phyloP scores from a whole-genome alignment of 2,797 vertebrate species.

The Tadarida brasiliensis region DNA sequence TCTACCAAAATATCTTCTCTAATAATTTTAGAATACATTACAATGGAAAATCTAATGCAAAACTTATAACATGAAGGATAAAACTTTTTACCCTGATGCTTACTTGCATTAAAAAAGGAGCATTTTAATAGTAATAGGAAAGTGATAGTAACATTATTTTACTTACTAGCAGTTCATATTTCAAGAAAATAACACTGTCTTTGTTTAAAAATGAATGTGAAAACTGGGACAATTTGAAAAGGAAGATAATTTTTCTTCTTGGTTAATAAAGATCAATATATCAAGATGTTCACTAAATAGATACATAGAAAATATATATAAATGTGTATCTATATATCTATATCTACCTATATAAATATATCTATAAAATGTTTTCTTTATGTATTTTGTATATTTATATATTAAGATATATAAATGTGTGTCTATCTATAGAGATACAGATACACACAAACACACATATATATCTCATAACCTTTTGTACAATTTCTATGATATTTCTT shows the following conservation, averaged over 20 bases:
- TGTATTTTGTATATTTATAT: neutral
- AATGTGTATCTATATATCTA: neutral
- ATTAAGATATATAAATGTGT: neutral
- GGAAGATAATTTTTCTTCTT: conserved; percentile 11
- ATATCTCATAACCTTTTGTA: neutral
- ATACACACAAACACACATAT: neutral
- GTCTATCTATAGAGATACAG: neutral
- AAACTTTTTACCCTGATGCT: conserved; percentile 19
- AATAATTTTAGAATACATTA: conserved; percentile 58
- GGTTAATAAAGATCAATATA: neutral
- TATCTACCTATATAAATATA: neutral
- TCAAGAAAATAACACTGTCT: neutral
- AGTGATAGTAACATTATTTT: conserved; percentile 1
- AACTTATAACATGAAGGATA: neutral
- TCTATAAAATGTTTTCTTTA: neutral
- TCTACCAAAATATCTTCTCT: conserved; percentile 42
- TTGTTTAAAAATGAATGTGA: conserved; percentile 45
- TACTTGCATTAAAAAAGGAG: conserved; percentile 10
- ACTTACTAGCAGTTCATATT: conserved; percentile 25
- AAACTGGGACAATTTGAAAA: conserved; percentile 25
- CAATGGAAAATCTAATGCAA: neutral
- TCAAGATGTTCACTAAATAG: neutral
- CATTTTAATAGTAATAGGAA: neutral
- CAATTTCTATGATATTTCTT: neutral
- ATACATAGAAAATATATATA: neutral